A percentile compares a stretch with the other conserved stretches of the same genome.
These are phyloP conservation scores for Lordiphosa clarofinis DNA, from an alignment of 1,140 invertebrate species.

Conservation along the genomic window DNA sequence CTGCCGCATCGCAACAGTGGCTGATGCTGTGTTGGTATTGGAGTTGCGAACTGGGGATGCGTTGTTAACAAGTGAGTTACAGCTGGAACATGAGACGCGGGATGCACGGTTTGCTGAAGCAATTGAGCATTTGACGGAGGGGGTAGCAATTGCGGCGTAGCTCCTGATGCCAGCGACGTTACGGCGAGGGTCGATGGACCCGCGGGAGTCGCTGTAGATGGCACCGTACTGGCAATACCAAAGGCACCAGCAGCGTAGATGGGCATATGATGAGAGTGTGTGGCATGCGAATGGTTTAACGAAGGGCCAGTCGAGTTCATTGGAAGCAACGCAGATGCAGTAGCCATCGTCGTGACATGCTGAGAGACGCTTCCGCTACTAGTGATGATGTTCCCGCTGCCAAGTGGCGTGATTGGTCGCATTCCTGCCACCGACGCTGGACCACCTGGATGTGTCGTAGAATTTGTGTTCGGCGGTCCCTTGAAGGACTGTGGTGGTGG, in stretches of 20 bases:
- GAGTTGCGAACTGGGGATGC: constrained; percentile 38
- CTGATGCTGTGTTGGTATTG: constrained; percentile 36
- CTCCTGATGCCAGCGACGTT: constrained; percentile 13
- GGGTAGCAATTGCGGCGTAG: constrained; percentile 38
- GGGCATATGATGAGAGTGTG: constrained; percentile 46
- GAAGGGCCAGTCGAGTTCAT: constrained; percentile 26
- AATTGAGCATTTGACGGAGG: constrained; percentile 45
- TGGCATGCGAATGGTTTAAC: constrained; percentile 25
- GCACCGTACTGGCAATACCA: constrained; percentile 17
- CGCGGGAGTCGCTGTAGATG: constrained; percentile 36
- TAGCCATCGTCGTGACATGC: constrained; percentile 18
- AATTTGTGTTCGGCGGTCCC: constrained; percentile 66
- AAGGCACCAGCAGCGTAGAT: constrained; percentile 25
- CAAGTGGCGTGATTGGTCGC: constrained; percentile 60
- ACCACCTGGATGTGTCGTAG: constrained; percentile 16
- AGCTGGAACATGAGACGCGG: constrained; percentile 25
- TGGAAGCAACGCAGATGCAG: constrained; percentile 32
- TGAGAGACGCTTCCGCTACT: constrained; percentile 20
- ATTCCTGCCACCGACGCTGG: constrained; percentile 30
- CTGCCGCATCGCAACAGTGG: constrained; percentile 34
- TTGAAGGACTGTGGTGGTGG: constrained; percentile 77
- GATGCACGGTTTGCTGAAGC: constrained; percentile 48
- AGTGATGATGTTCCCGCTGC: constrained; percentile 32
- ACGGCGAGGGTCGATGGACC: constrained; percentile 19
- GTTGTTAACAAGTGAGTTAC: constrained; percentile 52